These are phyloP conservation scores for Parapristionchus giblindavisi DNA, from an alignment of 2,888 invertebrate genomes.

Conservation along the genomic window DNA sequence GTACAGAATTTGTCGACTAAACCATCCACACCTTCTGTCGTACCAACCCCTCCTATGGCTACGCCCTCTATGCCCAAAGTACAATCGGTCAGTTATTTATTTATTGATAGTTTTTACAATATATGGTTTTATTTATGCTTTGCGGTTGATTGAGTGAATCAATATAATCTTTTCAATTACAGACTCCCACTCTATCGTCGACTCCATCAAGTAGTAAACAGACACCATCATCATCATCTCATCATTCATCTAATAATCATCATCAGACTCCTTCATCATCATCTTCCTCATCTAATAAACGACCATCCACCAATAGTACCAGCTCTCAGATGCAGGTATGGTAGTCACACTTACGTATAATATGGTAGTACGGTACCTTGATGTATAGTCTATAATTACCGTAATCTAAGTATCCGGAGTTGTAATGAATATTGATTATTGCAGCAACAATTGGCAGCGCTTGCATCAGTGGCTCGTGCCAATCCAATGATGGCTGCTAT, in stretches of 20 bases:
- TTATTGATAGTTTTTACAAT: too few relatives aligned
- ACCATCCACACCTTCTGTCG: not conserved
- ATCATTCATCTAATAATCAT: too few relatives aligned
- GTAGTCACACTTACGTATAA: not conserved
- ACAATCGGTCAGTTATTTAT: too few relatives aligned
- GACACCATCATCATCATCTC: too few relatives aligned
- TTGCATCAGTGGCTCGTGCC: not conserved
- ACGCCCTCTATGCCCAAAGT: too few relatives aligned
- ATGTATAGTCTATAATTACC: not conserved
- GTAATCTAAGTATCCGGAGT: not conserved
- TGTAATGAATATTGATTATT: not conserved
- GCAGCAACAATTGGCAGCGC: constrained; percentile 10
- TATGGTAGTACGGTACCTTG: not conserved
- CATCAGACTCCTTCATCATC: not conserved
- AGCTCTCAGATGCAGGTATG: not conserved
- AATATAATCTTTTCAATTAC: too few relatives aligned
- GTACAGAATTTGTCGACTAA: constrained; percentile 41
- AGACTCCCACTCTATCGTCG: too few relatives aligned
- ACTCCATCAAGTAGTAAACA: not conserved
- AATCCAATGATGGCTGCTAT: constrained; percentile 37
- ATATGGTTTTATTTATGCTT: too few relatives aligned
- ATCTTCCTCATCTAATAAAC: not conserved
- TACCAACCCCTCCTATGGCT: not conserved
- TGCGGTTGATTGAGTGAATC: too few relatives aligned
- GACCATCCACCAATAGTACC: not conserved